Conservation (phyloP, 2,797 vertebrate species). For the Zalophus californianus region DNA sequence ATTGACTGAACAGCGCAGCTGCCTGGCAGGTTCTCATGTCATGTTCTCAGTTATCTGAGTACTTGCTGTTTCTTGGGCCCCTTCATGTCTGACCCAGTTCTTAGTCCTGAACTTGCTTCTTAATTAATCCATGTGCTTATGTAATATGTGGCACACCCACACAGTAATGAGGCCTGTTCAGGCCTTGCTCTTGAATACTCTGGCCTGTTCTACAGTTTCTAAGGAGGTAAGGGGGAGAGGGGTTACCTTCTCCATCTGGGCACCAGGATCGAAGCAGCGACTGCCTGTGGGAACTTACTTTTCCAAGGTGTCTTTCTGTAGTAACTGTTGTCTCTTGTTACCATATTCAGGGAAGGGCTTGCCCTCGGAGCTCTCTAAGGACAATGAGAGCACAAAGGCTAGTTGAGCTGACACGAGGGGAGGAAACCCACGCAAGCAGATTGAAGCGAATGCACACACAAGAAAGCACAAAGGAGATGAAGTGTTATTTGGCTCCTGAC, state of each 20-base stretch:
- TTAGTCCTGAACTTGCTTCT: conserved; percentile 20
- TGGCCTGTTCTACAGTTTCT: neutral
- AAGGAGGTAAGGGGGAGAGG: neutral
- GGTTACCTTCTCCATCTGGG: neutral
- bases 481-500: neutral
- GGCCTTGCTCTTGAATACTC: neutral
- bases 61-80: neutral
- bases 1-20: neutral
- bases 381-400: neutral
- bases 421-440: neutral
- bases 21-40: conserved; percentile 19
- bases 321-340: neutral
- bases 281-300: neutral
- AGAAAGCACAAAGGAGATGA: neutral
- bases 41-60: neutral
- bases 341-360: neutral
- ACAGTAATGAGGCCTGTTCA: neutral
- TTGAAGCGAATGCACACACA: neutral
- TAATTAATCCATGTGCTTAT: neutral
- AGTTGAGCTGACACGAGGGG: neutral
- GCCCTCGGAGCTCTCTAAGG: neutral
- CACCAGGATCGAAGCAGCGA: neutral
- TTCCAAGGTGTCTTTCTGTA: neutral
- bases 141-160: neutral
- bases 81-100: conserved; percentile 24